Conservation (phyloP, 2,888 invertebrate genomes). For the Polietes domitor region DNA sequence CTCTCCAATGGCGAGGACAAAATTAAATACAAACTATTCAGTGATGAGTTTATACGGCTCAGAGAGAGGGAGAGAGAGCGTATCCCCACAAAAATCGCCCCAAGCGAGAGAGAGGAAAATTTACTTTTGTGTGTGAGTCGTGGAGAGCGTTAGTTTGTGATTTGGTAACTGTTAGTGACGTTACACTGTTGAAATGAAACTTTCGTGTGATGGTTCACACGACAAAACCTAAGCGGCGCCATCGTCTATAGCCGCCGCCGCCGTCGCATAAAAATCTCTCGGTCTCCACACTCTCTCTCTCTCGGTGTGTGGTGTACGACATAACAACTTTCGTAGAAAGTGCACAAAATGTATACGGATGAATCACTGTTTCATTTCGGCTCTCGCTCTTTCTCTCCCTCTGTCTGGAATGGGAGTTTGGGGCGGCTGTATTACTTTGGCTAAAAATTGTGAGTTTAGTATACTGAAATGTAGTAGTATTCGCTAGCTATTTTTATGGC, state of each 20-base stretch:
- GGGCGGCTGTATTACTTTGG: constrained; percentile 34
- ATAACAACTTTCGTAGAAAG: background rate
- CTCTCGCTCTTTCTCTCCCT: background rate
- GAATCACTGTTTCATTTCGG: constrained; percentile 38
- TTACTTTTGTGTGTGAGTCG: background rate
- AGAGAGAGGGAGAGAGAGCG: background rate
- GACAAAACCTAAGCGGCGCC: constrained; percentile 72
- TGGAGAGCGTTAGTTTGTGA: background rate
- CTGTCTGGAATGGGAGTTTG: too few relatives aligned
- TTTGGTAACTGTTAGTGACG: constrained; percentile 7
- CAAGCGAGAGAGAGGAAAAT: background rate
- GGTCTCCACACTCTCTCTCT: background rate
- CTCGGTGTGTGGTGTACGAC: too few relatives aligned
- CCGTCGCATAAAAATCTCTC: background rate
- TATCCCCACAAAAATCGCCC: too few relatives aligned
- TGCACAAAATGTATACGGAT: constrained; percentile 39
- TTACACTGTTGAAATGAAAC: constrained; percentile 18
- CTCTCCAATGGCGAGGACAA: too few relatives aligned
- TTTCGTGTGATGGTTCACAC: constrained; percentile 19
- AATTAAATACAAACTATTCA: background rate
- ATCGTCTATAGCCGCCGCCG: background rate
- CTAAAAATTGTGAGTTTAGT: constrained; percentile 45
- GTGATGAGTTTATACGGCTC: background rate
- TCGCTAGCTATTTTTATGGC: constrained; percentile 27
- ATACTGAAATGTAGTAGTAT: constrained; percentile 52